phyloP scores from a whole-genome alignment of 2,797 vertebrate species.

The Momotus momota region DNA sequence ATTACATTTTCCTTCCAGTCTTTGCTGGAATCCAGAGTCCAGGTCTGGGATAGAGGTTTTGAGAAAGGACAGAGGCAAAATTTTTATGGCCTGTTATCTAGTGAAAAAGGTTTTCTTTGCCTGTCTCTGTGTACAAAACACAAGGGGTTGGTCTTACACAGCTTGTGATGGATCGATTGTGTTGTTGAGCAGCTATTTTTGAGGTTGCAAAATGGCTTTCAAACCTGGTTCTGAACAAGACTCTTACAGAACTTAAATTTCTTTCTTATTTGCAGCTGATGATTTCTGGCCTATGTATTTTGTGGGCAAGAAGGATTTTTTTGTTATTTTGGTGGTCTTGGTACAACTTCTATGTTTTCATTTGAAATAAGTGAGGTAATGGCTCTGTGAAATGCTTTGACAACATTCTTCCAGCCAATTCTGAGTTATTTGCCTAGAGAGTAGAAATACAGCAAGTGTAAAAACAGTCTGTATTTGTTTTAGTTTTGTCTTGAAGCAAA shows the following conservation, averaged over 20 bases:
- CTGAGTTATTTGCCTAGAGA: neutral
- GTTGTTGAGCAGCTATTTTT: neutral
- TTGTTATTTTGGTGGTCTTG: neutral
- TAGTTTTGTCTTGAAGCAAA: neutral
- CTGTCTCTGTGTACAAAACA: neutral
- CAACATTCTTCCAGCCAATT: neutral
- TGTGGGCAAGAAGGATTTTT: neutral
- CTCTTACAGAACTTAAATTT: neutral
- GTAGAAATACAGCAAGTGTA: neutral
- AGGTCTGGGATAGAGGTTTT: neutral
- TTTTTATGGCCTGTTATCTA: neutral
- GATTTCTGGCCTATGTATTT: neutral
- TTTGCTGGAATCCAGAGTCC: neutral
- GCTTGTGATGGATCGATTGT: neutral
- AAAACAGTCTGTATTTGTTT: neutral
- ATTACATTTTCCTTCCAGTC: neutral
- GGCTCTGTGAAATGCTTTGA: neutral
- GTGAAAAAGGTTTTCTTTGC: neutral
- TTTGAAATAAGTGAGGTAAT: conserved; percentile 4
- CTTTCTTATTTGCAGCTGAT: neutral
- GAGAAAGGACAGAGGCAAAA: neutral
- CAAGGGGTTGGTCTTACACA: neutral
- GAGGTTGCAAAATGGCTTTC: neutral
- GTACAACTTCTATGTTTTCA: neutral
- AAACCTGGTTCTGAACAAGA: neutral